phyloP scores from a whole-genome alignment of 2,797 vertebrate species.

The Microchirus variegatus region DNA sequence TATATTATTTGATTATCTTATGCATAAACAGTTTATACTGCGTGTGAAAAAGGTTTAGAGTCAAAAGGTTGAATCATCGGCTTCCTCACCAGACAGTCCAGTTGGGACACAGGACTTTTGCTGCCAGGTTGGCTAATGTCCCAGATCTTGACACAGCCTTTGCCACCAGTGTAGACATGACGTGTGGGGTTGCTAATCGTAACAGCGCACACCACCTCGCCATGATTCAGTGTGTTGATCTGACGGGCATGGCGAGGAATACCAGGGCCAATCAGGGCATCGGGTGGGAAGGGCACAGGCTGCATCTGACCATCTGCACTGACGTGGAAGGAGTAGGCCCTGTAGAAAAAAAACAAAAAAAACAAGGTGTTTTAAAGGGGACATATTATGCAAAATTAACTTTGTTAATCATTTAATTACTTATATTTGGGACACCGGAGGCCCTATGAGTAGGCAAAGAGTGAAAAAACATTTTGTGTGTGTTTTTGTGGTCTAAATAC shows the following conservation, averaged over 20 bases:
- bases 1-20: slow-evolving; percentile 12
- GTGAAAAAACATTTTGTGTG: too few species aligned
- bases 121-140: slow-evolving; percentile 95
- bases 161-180: slow-evolving; percentile 96
- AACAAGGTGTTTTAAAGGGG: too few species aligned
- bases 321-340: slow-evolving; percentile 82
- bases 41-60: slow-evolving; percentile 14
- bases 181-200: slow-evolving; percentile 97
- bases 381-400: too few species aligned
- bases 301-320: slow-evolving; percentile 88
- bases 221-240: slow-evolving; percentile 87
- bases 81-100: slow-evolving; percentile 91
- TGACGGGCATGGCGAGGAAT: slow-evolving; percentile 87
- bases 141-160: slow-evolving; percentile 98
- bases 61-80: slow-evolving; percentile 9
- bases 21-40: slow-evolving; percentile 15
- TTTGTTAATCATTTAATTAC: too few species aligned
- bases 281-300: slow-evolving; percentile 85
- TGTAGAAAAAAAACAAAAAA: slow-evolving; percentile 44
- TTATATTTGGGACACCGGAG: too few species aligned
- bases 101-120: slow-evolving; percentile 94
- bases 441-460: too few species aligned
- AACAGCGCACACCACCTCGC: slow-evolving; percentile 90
- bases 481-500: too few species aligned
- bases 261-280: slow-evolving; percentile 85